Conservation (phyloP, 1,140 invertebrate species). For the Reticulitermes speratus region DNA sequence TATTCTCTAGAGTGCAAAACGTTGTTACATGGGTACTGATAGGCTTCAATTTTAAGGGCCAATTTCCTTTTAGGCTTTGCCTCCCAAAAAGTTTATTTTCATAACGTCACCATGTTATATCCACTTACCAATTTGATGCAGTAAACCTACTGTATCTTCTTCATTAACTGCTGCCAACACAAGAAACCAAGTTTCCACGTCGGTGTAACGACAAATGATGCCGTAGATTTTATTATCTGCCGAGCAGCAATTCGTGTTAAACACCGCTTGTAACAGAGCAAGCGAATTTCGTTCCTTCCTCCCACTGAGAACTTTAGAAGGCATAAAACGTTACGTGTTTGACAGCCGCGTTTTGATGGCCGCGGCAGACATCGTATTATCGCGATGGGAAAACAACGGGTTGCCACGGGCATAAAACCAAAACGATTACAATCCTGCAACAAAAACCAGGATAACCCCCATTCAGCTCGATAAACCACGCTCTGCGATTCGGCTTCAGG, state of each 20-base stretch:
- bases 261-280: background rate
- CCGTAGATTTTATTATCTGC: background rate
- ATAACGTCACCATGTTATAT: too few species aligned
- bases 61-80: too few species aligned
- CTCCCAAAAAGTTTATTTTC: too few species aligned
- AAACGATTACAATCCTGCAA: background rate
- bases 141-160: too few species aligned
- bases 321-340: background rate
- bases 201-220: background rate
- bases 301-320: background rate
- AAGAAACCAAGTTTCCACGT: too few species aligned
- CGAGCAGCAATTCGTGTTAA: background rate
- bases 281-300: background rate
- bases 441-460: background rate
- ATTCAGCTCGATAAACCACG: background rate
- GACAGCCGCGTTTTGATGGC: background rate
- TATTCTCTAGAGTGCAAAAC: too few species aligned
- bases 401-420: slow-evolving; percentile 5
- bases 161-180: too few species aligned
- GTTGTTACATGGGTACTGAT: too few species aligned
- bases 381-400: background rate
- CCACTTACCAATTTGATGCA: too few species aligned
- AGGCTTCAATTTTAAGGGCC: too few species aligned
- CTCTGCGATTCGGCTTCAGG: background rate
- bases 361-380: background rate